Evolutionary conservation across 2,888 invertebrate genomes (phyloP), one percentile per base, ranked within the genome.

Genomic region (Oligia strigilis): DNA sequence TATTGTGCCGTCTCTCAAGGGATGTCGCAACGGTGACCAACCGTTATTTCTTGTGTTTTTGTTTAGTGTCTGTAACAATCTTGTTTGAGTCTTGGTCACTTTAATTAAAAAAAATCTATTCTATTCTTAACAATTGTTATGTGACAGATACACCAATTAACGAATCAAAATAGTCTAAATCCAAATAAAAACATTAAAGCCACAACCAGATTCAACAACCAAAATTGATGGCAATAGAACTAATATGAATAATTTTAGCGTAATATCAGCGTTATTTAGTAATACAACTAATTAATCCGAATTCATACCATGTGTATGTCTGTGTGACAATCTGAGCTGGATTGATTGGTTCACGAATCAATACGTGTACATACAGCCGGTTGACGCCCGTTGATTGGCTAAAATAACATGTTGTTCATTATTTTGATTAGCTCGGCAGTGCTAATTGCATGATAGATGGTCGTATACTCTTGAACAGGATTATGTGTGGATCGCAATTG

Each of bases 281-380:
- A 83, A 64, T 65, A 75, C 66, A 73, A 75, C 19, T 36, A 62
- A 71, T 73, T 75, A 73, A 77, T 77, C 46, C 62, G 17, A 64
- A 72, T 78, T 77, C 69, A 29, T 62, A 29, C 0, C n/a, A n/a
- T n/a, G 60, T 72, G 60, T 72, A 29, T 64, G 58, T 43, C 55
- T 72, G 29, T 65, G 19, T 36, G 76, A 62, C 55, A 76, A 64
- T 84, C 60, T 77, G 67, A 64, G 49, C 70, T n/a, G 69, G 52
- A 78, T 80, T 78, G 77, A 87, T 86, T 84, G 78, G 78, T 84
- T 87, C 77, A 80, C 73, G 70, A 84, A 80, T 83, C 77, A 75
- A 75, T 81, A 67, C 62, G 5, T 29, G 29, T 46, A 49, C 23
- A 36, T 70, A 19, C 3, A 76, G 36, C 6, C 72, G 58, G 74